Conservation (phyloP, 2,113 vertebrate genomes). For the Larimichthys polyactis region DNA sequence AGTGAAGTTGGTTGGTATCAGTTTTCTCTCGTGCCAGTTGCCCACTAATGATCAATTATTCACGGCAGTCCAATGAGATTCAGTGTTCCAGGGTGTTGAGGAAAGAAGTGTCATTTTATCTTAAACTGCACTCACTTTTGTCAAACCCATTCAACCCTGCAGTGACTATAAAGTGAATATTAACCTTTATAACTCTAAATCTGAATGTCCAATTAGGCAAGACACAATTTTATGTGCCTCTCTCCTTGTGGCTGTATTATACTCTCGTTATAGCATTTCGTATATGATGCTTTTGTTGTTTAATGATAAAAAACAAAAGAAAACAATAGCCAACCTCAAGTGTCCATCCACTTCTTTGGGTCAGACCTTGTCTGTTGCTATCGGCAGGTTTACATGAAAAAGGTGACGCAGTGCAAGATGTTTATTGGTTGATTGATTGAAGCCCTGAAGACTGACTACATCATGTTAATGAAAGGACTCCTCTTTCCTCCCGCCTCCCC, state of each 20-base stretch:
- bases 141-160: background rate
- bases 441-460: slow-evolving; percentile 2
- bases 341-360: background rate
- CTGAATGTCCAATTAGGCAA: background rate
- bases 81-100: slow-evolving; percentile 27
- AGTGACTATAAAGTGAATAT: background rate
- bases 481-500: slow-evolving; percentile 34
- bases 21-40: slow-evolving; percentile 47
- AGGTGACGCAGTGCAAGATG: slow-evolving; percentile 26
- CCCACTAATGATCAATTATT: slow-evolving; percentile 73
- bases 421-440: slow-evolving; percentile 47
- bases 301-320: background rate
- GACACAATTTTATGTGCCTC: background rate
- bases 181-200: background rate
- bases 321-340: background rate
- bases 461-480: slow-evolving; percentile 49
- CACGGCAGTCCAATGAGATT: slow-evolving; percentile 52
- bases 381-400: slow-evolving; percentile 23
- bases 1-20: slow-evolving; percentile 60
- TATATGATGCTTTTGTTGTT: background rate
- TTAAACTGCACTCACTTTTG: slow-evolving; percentile 28
- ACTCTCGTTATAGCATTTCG: background rate
- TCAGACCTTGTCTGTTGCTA: background rate
- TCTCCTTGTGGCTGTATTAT: background rate
- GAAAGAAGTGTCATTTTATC: slow-evolving; percentile 45